Evolutionary conservation across 2,888 invertebrate species (phyloP).

Genomic region (Parnassius glacialis): DNA sequence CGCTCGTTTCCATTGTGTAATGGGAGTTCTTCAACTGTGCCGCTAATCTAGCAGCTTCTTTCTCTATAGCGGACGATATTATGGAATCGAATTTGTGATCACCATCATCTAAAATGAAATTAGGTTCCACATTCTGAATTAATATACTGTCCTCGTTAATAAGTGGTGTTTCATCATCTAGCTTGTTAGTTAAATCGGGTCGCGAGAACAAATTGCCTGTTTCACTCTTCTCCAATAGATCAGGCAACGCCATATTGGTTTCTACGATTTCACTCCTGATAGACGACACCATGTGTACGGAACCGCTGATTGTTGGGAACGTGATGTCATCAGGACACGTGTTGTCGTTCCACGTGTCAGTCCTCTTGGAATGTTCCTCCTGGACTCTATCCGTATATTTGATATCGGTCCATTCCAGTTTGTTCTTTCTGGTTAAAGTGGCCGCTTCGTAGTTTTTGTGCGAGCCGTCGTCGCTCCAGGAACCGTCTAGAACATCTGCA

Average conservation of each 20-base stretch:
- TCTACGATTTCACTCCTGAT: slow-evolving; percentile 82
- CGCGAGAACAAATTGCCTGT: slow-evolving; percentile 46
- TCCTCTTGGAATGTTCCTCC: slow-evolving; percentile 46
- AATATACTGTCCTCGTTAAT: slow-evolving; percentile 40
- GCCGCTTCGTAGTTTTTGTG: slow-evolving; percentile 31
- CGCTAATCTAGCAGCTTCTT: slow-evolving; percentile 86
- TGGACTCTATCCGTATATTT: slow-evolving; percentile 39
- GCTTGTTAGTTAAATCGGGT: slow-evolving; percentile 64
- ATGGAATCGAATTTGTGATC: slow-evolving; percentile 81
- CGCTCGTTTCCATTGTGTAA: slow-evolving; percentile 79
- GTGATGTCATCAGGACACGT: slow-evolving; percentile 89
- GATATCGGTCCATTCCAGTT: slow-evolving; percentile 59
- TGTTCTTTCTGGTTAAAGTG: slow-evolving; percentile 43
- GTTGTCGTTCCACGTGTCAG: slow-evolving; percentile 91
- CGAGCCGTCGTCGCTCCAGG: slow-evolving; percentile 54
- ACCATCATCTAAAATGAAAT: slow-evolving; percentile 72
- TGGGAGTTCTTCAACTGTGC: slow-evolving; percentile 60
- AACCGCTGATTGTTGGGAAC: slow-evolving; percentile 90
- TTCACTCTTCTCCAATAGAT: slow-evolving; percentile 67
- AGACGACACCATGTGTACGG: slow-evolving; percentile 86
- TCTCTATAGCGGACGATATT: slow-evolving; percentile 86
- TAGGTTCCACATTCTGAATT: slow-evolving; percentile 54
- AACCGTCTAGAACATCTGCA: slow-evolving; percentile 65
- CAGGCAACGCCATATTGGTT: slow-evolving; percentile 56
- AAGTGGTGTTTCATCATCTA: slow-evolving; percentile 44